phyloP scores from a whole-genome alignment of 2,888 invertebrate genomes.

The Unio delphinus region DNA sequence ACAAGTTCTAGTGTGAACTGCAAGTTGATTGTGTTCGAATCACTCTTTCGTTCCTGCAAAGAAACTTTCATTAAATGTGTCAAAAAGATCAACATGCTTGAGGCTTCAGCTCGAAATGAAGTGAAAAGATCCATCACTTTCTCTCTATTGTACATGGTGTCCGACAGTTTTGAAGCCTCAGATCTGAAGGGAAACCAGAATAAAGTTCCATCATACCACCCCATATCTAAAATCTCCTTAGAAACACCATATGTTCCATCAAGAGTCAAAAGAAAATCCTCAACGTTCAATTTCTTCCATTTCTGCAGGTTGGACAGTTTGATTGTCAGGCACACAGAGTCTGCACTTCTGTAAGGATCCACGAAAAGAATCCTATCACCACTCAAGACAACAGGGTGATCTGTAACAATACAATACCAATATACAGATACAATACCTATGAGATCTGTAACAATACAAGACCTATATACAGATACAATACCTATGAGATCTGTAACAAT shows the following conservation, averaged over 20 bases:
- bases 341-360: slow-evolving; percentile 47
- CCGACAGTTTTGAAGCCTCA: slow-evolving; percentile 47
- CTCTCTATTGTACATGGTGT: slow-evolving; percentile 40
- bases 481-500: too few relatives aligned
- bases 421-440: too few relatives aligned
- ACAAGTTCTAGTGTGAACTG: too few relatives aligned
- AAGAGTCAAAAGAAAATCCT: slow-evolving; percentile 36
- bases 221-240: slow-evolving; percentile 26
- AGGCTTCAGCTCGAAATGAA: slow-evolving; percentile 53
- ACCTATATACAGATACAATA: too few relatives aligned
- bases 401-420: slow-evolving; percentile 28
- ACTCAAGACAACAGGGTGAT: slow-evolving; percentile 61
- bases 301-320: slow-evolving; percentile 19
- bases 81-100: slow-evolving; percentile 59
- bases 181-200: slow-evolving; percentile 63
- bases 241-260: slow-evolving; percentile 48
- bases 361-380: slow-evolving; percentile 54
- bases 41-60: too few relatives aligned
- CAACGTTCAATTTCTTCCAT: slow-evolving; percentile 18
- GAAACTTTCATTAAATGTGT: slow-evolving; percentile 33
- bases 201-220: slow-evolving; percentile 56
- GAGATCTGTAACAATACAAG: too few relatives aligned
- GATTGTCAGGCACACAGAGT: slow-evolving; percentile 25
- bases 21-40: too few relatives aligned
- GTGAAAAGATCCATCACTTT: slow-evolving; percentile 51